Base-by-base conservation (phyloP, 2,113 vertebrate genomes). In the Sylvicapra grimmia region DNA sequence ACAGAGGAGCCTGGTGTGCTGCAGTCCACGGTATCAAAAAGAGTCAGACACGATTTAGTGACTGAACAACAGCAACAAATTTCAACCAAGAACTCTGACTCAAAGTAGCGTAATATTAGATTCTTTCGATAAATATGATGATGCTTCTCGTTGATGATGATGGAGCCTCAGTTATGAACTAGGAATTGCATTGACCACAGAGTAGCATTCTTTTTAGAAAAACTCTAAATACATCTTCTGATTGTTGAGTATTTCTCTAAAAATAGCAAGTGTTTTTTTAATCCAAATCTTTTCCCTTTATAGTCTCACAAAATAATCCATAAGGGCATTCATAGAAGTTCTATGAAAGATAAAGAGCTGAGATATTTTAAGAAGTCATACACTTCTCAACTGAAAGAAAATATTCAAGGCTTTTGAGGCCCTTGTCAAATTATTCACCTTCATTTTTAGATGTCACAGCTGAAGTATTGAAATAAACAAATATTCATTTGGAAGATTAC, bases 341-440 rank as follows among this genome's bases (percentile, higher is more conserved):
- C 85, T 89, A 61, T 86, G 33, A 96, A 86, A 93, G 56, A 96
- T 77, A 25, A 95, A 89, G 33, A 96, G 54, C 19, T 77, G 84
- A 91, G 68, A 63, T 97, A 96, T 97, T 97, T 98, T 95, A 93
- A 97, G 72, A 93, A 97, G 72, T 82, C 51, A 85, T 58, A 90
- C 40, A 80, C 8, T 94, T 36, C 85, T 95, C 77, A 75, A 44
- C 83, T 97, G 96, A 97, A 93, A 97, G 82, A 95, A 97, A 94
- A 94, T 65, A 91, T 23, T 77, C 82, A n/a, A 86, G 36, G 49
- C 85, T 94, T 94, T 94, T 84, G 90, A 90, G 56, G 80, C 31
- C 58, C 95, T 89, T 97, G 93, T 96, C 90, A 97, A 97, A 97
- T 94, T 96, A 95, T 94, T 96, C 93, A 96, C 87, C 75, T 97